Evolutionary conservation across 1,140 invertebrate genomes (phyloP), one percentile per base, ranked within the genome.

Genomic region (Anastatus disparis): DNA sequence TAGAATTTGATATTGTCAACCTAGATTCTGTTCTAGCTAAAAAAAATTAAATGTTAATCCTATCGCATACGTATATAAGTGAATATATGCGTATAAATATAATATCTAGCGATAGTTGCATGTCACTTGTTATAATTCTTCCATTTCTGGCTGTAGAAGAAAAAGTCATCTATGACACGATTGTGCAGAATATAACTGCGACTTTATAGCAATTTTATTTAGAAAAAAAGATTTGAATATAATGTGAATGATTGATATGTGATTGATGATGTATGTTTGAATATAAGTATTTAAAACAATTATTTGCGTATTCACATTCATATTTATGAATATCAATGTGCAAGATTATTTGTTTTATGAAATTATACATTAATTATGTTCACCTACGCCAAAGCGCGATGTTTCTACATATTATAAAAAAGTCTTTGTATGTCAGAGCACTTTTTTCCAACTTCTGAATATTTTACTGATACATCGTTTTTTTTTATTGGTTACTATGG

Each of bases 1-100:
- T 91, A 59, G 90, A 94, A 81, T 89, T 93, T 68, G 86, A 92
- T 78, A 91, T 95, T 73, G 76, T 90, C 20, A 94, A 94, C 82
- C 83, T 93, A 62, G 82, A 86, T 9, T 87, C 89, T 40, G 79
- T 91, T 20, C 77, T 84, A 38, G 76, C 65, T 31, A 74, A 78
- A 53, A 74, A 73, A 71, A 73, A 72, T 40, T 74, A 74, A 64
- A 64, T 64, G 9, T 62, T 70, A 63, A 31, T 55, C 66, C 15
- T 73, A 65, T 70, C 17, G 46, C 46, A 29, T 68, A 40, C 56
- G 26, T 59, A 13, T 67, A 63, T 50, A 53, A 15, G 40, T 44
- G 35, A 56, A 35, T 66, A 24, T 66, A 66, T 64, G 26, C 29
- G 15, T 71, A 59, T 48, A 15, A 44, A 31, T 50, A 6, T 50